Evolutionary conservation across 2,888 invertebrate species (phyloP).

Genomic region (Caenorhabditis parvicauda): DNA sequence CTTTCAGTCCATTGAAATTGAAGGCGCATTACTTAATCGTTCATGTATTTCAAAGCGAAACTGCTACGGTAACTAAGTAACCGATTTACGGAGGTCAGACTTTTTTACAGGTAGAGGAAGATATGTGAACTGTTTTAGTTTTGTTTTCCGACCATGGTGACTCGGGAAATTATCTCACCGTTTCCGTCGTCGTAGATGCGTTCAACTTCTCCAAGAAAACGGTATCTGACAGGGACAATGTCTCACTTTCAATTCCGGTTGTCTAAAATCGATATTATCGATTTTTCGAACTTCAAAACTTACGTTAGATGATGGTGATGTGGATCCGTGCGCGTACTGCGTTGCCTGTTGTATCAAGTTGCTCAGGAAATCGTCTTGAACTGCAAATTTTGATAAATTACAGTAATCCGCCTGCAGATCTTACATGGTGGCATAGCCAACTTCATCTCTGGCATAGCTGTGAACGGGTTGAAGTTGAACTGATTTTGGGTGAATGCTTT

Average conservation of each 20-base stretch:
- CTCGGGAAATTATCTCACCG: background rate
- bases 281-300: constrained; percentile 6
- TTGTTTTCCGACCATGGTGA: no score
- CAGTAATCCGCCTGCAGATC: no score
- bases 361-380: constrained; percentile 38
- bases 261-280: no score
- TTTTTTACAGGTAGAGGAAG: no score
- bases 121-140: no score
- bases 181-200: background rate
- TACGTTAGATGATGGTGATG: constrained; percentile 31
- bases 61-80: no score
- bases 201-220: constrained; percentile 35
- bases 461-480: constrained; percentile 23
- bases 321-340: constrained; percentile 23
- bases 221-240: constrained; percentile 23
- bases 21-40: no score
- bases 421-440: no score
- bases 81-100: no score
- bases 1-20: no score
- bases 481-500: constrained; percentile 19
- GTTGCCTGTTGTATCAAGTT: constrained; percentile 41
- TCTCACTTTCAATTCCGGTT: constrained; percentile 26
- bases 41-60: no score
- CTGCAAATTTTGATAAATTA: background rate
- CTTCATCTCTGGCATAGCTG: constrained; percentile 20